phyloP scores from a whole-genome alignment of 1,140 invertebrate genomes.

The Notospermus geniculatus region DNA sequence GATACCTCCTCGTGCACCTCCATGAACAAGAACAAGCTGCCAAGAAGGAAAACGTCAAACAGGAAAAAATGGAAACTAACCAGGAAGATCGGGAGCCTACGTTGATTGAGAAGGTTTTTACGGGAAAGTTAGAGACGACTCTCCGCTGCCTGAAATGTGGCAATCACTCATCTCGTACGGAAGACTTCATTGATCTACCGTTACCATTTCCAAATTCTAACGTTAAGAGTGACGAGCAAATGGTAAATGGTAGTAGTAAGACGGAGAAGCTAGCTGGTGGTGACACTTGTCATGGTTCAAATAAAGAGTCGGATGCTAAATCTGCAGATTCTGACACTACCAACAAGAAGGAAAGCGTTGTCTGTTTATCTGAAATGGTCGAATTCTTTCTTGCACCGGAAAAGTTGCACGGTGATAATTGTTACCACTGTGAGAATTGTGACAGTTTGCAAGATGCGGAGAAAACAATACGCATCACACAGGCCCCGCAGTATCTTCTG shows the following conservation, averaged over 20 bases:
- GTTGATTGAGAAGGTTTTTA: conserved; percentile 70
- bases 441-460: conserved; percentile 72
- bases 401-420: conserved; percentile 74
- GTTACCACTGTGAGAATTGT: conserved; percentile 78
- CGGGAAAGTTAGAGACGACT: conserved; percentile 70
- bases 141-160: conserved; percentile 71
- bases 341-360: neutral
- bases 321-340: neutral
- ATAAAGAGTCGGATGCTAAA: neutral
- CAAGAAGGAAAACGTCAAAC: conserved; percentile 9
- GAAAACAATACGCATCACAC: conserved; percentile 68
- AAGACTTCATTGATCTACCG: conserved; percentile 77
- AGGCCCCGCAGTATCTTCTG: conserved; percentile 73
- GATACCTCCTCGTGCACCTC: conserved; percentile 69
- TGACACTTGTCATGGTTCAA: too few relatives aligned
- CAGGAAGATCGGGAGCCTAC: conserved; percentile 21
- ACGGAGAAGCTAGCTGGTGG: too few relatives aligned
- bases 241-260: neutral
- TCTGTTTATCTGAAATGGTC: conserved; percentile 57
- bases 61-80: conserved; percentile 16
- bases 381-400: conserved; percentile 76
- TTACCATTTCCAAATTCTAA: conserved; percentile 68
- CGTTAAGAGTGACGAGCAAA: neutral
- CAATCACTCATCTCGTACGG: conserved; percentile 68
- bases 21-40: conserved; percentile 65